phyloP scores from a whole-genome alignment of 2,113 vertebrate species.

The Sus scrofa region T2T-Sscrofa CM000829.6:33413501-33414000 shows the following conservation, averaged over 20 bases:
- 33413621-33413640: not conserved
- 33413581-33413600: not conserved
- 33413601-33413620: not conserved
- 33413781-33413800: not conserved
- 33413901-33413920: not conserved
- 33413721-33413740: not conserved
- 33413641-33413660: not conserved
- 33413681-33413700: not conserved
- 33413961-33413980: not conserved
- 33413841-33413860: not conserved
- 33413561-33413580: not conserved
- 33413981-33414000: slow-evolving; percentile 48
- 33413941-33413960: not conserved
- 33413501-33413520: rapidly evolving
- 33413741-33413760: rapidly evolving
- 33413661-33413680: not conserved
- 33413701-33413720: not conserved
- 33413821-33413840: too few species aligned
- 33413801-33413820: rapidly evolving
- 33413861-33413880: not conserved
- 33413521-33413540: rapidly evolving
- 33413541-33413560: rapidly evolving
- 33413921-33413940: not conserved
- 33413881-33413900: slow-evolving; percentile 7
- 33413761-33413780: not conserved